phyloP scores from a whole-genome alignment of 2,888 invertebrate species.

The Apoda limacodes region DNA sequence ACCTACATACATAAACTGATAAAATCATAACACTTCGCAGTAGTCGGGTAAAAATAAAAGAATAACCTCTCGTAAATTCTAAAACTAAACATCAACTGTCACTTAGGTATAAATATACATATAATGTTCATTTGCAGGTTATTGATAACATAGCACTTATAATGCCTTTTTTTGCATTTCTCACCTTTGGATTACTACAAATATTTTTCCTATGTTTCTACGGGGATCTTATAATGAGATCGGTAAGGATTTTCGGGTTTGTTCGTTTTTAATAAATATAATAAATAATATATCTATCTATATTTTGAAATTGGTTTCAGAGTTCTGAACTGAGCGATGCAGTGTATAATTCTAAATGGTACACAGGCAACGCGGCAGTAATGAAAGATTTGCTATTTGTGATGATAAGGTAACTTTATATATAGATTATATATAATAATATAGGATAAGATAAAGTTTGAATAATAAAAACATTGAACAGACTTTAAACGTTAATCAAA shows the following conservation, averaged over 20 bases:
- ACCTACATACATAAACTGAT: no score
- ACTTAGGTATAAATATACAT: no score
- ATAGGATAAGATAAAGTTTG: not conserved
- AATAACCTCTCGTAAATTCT: no score
- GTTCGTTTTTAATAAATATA: not conserved
- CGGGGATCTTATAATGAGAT: conserved; percentile 37
- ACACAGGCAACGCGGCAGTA: conserved; percentile 24
- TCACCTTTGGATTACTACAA: conserved; percentile 34
- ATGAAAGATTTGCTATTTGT: conserved; percentile 31
- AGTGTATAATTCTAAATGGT: conserved; percentile 39
- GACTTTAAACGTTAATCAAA: not conserved
- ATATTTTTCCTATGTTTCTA: conserved; percentile 44
- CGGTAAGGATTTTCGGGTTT: conserved; percentile 26
- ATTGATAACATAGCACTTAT: conserved; percentile 28
- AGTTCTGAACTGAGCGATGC: conserved; percentile 34
- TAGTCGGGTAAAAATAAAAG: no score
- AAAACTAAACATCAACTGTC: no score
- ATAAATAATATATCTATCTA: conserved; percentile 1
- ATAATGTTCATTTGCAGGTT: conserved; percentile 26
- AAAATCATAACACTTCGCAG: no score
- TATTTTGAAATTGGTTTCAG: conserved; percentile 23
- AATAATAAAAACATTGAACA: conserved; percentile 1
- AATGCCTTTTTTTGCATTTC: conserved; percentile 31
- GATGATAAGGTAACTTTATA: conserved; percentile 28
- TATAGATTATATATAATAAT: not conserved